These are phyloP conservation scores for Pseudorectes ferrugineus DNA, from an alignment of 2,113 vertebrate genomes.

Conservation along the genomic window DNA sequence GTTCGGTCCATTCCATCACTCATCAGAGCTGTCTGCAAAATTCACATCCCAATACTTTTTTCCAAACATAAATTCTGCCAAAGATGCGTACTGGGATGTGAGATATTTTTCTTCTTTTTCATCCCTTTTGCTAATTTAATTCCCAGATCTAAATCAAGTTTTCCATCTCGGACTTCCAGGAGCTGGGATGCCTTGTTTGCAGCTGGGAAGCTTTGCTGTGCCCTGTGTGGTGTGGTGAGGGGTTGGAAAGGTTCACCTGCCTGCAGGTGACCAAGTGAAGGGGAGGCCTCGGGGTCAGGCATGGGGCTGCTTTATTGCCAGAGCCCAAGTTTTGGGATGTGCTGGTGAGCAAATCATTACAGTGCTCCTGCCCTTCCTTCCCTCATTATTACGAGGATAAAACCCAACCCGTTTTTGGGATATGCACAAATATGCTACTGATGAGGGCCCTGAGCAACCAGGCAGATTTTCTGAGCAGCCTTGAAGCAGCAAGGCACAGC, in stretches of 20 bases:
- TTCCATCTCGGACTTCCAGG: not conserved
- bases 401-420: not conserved
- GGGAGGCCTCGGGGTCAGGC: not conserved
- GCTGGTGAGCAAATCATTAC: not conserved
- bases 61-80: not conserved
- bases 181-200: not conserved
- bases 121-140: slow-evolving; percentile 3
- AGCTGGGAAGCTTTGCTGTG: not conserved
- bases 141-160: not conserved
- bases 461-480: not conserved
- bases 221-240: rapidly evolving
- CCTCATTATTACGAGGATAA: not conserved
- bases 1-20: not conserved
- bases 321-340: not conserved
- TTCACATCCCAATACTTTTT: not conserved
- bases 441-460: not conserved
- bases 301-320: not conserved
- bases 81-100: not conserved
- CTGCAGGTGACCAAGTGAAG: rapidly evolving
- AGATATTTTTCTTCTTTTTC: not conserved
- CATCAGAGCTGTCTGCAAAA: not conserved
- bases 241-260: not conserved
- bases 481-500: not conserved
- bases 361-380: not conserved
- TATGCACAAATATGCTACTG: not conserved